These are phyloP conservation scores for Nibea coibor DNA, from an alignment of 2,113 vertebrate genomes.

Conservation along the genomic window DNA sequence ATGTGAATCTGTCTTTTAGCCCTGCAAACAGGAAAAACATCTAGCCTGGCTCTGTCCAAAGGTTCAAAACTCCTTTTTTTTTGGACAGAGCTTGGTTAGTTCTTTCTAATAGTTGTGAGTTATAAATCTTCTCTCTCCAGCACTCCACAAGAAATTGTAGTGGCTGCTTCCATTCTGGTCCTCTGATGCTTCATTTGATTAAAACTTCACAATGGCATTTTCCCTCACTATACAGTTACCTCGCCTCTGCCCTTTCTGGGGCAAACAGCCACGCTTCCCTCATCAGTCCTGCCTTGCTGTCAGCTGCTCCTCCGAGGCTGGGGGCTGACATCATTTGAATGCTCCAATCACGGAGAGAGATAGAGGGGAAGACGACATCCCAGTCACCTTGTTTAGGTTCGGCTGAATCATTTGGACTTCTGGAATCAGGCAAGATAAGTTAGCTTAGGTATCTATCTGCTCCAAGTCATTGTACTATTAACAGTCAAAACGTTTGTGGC, in stretches of 20 bases:
- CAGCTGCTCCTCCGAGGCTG: slow-evolving; percentile 48
- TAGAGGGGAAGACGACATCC: slow-evolving; percentile 75
- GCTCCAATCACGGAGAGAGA: slow-evolving; percentile 79
- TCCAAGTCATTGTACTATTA: neutral
- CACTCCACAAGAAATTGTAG: neutral
- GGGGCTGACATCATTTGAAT: slow-evolving; percentile 75
- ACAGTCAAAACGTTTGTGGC: neutral
- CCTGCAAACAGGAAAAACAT: too few relatives aligned
- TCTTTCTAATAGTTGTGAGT: neutral
- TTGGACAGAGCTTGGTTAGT: neutral
- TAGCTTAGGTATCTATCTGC: neutral
- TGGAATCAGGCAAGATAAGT: neutral
- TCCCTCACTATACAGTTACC: slow-evolving; percentile 41
- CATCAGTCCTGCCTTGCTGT: slow-evolving; percentile 64
- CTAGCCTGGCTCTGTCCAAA: neutral
- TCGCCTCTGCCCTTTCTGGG: slow-evolving; percentile 54
- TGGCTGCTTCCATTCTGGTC: neutral
- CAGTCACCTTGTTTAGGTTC: slow-evolving; percentile 63
- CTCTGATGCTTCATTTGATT: neutral
- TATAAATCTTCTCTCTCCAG: neutral
- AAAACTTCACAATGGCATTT: neutral
- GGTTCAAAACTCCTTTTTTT: neutral
- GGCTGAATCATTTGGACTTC: slow-evolving; percentile 50
- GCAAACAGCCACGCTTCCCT: slow-evolving; percentile 75
- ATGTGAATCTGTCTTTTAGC: too few relatives aligned